Conservation (phyloP, 2,888 invertebrate species). For the Augochlorella aurata region DNA sequence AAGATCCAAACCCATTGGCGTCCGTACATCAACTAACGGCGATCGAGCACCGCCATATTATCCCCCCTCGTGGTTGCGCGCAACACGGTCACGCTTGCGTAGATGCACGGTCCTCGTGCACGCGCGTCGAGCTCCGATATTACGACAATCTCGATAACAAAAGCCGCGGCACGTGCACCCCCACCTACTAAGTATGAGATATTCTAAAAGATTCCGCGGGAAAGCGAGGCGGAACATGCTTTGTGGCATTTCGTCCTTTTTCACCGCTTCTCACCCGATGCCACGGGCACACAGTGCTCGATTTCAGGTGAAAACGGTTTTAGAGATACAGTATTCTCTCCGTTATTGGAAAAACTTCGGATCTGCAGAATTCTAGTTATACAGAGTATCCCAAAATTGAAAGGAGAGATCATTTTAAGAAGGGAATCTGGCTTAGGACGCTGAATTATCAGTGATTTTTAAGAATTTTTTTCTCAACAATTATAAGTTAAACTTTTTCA, state of each 20-base stretch:
- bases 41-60: slow-evolving; percentile 51
- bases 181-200: slow-evolving; percentile 49
- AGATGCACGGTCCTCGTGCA: slow-evolving; percentile 39
- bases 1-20: slow-evolving; percentile 46
- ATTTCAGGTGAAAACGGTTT: not conserved
- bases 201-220: slow-evolving; percentile 60
- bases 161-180: slow-evolving; percentile 70
- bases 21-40: slow-evolving; percentile 60
- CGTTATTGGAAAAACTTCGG: no score
- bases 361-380: no score
- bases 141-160: slow-evolving; percentile 70
- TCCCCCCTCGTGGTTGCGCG: slow-evolving; percentile 43
- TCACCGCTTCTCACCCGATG: not conserved
- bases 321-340: not conserved
- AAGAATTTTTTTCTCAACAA: no score
- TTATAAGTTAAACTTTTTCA: no score
- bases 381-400: no score
- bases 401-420: no score
- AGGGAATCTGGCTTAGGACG: no score
- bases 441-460: no score
- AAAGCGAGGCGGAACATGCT: slow-evolving; percentile 51
- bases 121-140: slow-evolving; percentile 48
- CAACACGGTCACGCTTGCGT: slow-evolving; percentile 59
- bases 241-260: slow-evolving; percentile 30
- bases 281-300: not conserved